These are phyloP conservation scores for Dicrostonyx torquatus DNA, from an alignment of 2,797 vertebrate species.

Conservation along the genomic window DNA sequence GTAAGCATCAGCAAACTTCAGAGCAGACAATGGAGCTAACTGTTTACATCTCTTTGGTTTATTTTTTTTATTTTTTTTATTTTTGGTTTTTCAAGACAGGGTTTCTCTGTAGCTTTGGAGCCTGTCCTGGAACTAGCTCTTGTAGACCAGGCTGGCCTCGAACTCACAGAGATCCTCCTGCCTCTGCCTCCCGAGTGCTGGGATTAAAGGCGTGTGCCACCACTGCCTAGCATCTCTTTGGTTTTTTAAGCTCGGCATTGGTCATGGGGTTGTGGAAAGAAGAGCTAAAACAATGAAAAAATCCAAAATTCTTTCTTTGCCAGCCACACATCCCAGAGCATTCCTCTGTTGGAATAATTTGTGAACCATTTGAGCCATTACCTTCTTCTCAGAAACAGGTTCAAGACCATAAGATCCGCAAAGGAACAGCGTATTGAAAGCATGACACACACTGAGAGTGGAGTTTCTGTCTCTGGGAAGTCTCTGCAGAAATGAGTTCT, in stretches of 20 bases:
- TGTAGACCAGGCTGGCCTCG: too few species aligned
- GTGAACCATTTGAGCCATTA: fast-evolving
- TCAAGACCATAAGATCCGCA: background rate
- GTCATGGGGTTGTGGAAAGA: background rate
- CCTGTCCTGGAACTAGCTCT: too few species aligned
- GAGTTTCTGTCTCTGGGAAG: background rate
- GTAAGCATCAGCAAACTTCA: background rate
- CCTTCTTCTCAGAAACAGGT: background rate
- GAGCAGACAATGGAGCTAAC: background rate
- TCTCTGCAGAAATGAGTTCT: background rate
- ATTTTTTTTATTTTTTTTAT: too few species aligned
- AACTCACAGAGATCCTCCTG: too few species aligned
- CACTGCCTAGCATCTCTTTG: conserved; percentile 1
- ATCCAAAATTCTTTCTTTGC: background rate
- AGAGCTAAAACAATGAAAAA: background rate
- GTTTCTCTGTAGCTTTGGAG: too few species aligned
- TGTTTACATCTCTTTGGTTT: background rate
- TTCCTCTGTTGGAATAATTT: background rate
- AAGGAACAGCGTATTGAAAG: background rate
- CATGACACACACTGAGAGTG: fast-evolving
- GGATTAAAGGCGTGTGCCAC: too few species aligned
- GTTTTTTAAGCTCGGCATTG: background rate
- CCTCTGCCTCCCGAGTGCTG: too few species aligned
- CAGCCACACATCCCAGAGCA: background rate
- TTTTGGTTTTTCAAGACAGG: too few species aligned